Evolutionary conservation across 1,140 invertebrate genomes (phyloP), one percentile per base, ranked within the genome.

Genomic region (Sinella curviseta): DNA sequence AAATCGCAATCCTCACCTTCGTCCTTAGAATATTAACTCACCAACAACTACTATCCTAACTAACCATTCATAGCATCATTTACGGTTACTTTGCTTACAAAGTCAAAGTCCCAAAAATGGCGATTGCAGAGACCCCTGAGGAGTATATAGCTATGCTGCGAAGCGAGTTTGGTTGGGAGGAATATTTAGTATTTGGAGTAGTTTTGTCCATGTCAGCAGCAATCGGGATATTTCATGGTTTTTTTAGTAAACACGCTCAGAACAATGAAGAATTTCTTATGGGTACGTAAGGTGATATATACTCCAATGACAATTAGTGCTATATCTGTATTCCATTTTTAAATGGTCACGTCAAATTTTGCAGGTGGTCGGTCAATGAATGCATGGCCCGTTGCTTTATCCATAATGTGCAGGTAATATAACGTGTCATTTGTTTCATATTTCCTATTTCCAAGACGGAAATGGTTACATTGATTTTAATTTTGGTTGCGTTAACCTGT

Each of bases 341-440:
- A n/a, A n/a, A n/a, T n/a, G n/a, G n/a, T n/a, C n/a, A n/a, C n/a
- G n/a, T n/a, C n/a, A n/a, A n/a, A n/a, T n/a, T n/a, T n/a, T n/a
- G n/a, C 8, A 70, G 80, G 80, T 67, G 65, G 36, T 30, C 35
- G 80, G 24, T 57, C 67, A 76, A 81, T 81, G 80, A 54, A 31
- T 1, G 80, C 77, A 16, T 78, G 74, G 74, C 80, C 80, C 14
- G 74, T 81, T 36, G 80, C 80, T n/a, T 26, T 78, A 16, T 78
- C 77, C 0, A 20, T 81, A 1, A 55, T 81, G 8, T 78, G 76
- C 54, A 81, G 80, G 75, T 70, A 31, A n/a, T 16, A 60, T 12
- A 24, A 60, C 14, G n/a, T n/a, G n/a, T n/a, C 20, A 48, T 48
- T 48, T 48, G 4, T 48, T 48, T 48, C 39, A 48, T 48, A 48